Base-by-base conservation (phyloP, 2,113 vertebrate species). In the Actenoides lindsayi region DNA sequence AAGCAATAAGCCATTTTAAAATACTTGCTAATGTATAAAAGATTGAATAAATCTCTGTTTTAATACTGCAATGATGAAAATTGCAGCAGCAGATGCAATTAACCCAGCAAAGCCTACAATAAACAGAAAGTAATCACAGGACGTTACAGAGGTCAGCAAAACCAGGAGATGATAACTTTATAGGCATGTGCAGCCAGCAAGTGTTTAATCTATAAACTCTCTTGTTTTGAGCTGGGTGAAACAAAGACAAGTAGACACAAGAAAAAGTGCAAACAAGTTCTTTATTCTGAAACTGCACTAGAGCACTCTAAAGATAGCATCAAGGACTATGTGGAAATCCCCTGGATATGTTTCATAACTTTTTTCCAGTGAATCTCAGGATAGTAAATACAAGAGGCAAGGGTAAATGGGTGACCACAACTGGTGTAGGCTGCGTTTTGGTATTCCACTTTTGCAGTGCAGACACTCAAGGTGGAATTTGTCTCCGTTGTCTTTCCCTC, bases 241-340 rank as follows among this genome's bases (percentile, higher is more conserved):
- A 89, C n/a, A 85, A 77, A 96, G 81, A 76, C 94, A 93, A 96
- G 96, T 92, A 97, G 83, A 94, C 87, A 93, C 96, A 96, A 89
- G 95, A 95, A 96, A 94, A 94, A 96, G 50, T 82, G 94, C 81
- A 93, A 96, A 76, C 73, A 73, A 87, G 48, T 71, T 87, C 92
- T 91, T 95, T 93, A 89, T 93, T 94, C 86, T 24, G 31, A 94
- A 95, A 89, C 69, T 87, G 77, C 83, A 79, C 65, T 84, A 93
- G 41, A 87, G 65, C 77, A 73, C 74, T 95, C 84, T 87, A 94
- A 91, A 96, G 95, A 95, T 96, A 97, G 90, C 88, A 96, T 95
- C 92, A 93, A 93, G 94, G 86, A 79, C 76, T 69, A 59, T 24
- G 7, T 88, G 96, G 96, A 97, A 97, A 95, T 93, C 95, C 95